Conservation (phyloP, 2,797 vertebrate species). For the Mus caroli region DNA sequence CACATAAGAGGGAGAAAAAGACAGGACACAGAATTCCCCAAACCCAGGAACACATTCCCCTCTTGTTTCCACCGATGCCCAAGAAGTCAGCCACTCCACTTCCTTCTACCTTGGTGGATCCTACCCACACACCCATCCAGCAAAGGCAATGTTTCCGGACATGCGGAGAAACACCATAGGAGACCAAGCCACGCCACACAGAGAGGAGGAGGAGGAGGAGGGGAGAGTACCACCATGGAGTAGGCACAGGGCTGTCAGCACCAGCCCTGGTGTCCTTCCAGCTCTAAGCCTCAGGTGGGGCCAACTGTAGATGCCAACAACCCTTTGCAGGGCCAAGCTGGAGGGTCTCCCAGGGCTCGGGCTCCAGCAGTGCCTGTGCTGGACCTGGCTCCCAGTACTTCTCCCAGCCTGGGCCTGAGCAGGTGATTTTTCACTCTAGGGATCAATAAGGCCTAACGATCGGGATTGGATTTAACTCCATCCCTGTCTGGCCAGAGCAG, state of each 20-base stretch:
- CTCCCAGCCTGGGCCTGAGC: conserved; percentile 82
- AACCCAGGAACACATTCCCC: not conserved
- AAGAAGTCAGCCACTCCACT: not conserved
- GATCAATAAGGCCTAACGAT: conserved; percentile 88
- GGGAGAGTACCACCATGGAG: conserved; percentile 83
- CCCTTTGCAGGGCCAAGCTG: conserved; percentile 28
- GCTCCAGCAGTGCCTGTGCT: conserved; percentile 47
- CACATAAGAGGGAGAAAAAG: not conserved
- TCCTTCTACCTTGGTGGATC: not conserved
- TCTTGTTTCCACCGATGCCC: not conserved
- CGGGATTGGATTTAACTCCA: conserved; percentile 86
- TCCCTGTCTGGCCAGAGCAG: conserved; percentile 81
- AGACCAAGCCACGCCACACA: conserved; percentile 81
- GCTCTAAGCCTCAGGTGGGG: conserved; percentile 68
- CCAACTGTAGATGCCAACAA: not conserved
- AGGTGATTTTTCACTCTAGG: conserved; percentile 87
- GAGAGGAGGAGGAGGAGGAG: conserved; percentile 62
- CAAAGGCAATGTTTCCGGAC: conserved; percentile 65
- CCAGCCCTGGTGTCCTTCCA: conserved; percentile 82
- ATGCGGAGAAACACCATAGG: conserved; percentile 84
- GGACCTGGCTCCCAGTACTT: conserved; percentile 45
- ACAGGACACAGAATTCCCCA: not conserved
- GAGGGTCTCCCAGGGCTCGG: conserved; percentile 74
- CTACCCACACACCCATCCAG: conserved; percentile 52
- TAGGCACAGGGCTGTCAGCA: conserved; percentile 86